phyloP scores from a whole-genome alignment of 2,113 vertebrate species.

The Dicentrarchus labrax region DNA sequence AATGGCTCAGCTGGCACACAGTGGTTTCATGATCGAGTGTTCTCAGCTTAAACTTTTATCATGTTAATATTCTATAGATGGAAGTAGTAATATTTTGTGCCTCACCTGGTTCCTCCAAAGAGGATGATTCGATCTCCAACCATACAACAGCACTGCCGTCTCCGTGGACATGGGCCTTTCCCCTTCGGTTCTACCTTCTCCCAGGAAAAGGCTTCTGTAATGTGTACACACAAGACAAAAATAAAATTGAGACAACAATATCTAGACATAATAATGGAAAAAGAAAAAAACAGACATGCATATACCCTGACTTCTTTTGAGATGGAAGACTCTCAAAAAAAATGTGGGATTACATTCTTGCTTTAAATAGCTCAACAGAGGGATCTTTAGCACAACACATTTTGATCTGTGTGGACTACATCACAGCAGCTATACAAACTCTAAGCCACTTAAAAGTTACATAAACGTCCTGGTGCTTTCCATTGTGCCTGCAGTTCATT shows the following conservation, averaged over 20 bases:
- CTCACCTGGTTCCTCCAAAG: conserved; percentile 97
- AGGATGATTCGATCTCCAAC: conserved; percentile 97
- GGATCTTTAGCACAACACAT: not conserved
- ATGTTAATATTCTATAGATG: not conserved
- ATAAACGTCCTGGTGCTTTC: conserved; percentile 26
- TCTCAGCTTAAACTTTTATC: conserved; percentile 13
- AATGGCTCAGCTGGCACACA: conserved; percentile 9
- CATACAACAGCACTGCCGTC: conserved; percentile 98
- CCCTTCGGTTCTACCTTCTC: conserved; percentile 95
- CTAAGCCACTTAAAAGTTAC: not conserved
- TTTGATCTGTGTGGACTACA: not conserved
- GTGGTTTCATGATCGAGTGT: not conserved
- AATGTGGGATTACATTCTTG: not conserved
- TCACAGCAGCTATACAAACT: not conserved
- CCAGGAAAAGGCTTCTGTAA: conserved; percentile 89
- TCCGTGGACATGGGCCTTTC: conserved; percentile 94
- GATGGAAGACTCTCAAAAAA: not conserved
- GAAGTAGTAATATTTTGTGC: conserved; percentile 2
- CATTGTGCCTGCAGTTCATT: conserved; percentile 25
- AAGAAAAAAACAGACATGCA: not conserved
- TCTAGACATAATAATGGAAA: not conserved
- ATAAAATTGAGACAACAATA: not conserved
- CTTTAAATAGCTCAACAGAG: conserved; percentile 15
- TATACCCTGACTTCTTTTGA: not conserved
- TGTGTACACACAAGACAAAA: conserved; percentile 11